phyloP scores from a whole-genome alignment of 2,797 vertebrate genomes.

The Spinibarbus caldwelli region DNA sequence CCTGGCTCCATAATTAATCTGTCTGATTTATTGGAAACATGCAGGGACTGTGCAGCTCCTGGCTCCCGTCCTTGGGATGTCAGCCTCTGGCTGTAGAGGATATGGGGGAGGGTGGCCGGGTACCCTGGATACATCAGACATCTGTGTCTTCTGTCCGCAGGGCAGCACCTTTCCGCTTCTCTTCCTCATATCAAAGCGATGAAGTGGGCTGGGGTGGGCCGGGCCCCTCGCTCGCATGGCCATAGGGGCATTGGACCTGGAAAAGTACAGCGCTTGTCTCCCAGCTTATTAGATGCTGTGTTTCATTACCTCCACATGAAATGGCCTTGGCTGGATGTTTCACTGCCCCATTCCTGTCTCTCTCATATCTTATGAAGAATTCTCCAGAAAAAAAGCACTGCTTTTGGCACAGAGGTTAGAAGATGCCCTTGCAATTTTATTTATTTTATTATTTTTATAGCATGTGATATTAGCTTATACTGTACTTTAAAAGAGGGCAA shows the following conservation, averaged over 20 bases:
- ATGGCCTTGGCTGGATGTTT: slow-evolving; percentile 41
- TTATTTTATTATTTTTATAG: not conserved
- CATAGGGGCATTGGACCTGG: slow-evolving; percentile 45
- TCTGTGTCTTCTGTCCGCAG: slow-evolving; percentile 32
- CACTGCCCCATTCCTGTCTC: slow-evolving; percentile 6
- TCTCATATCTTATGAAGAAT: slow-evolving; percentile 13
- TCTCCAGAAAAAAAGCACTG: slow-evolving; percentile 5
- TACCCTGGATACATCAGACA: slow-evolving; percentile 45
- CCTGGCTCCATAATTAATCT: slow-evolving; percentile 33
- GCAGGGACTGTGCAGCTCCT: slow-evolving; percentile 36
- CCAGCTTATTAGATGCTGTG: slow-evolving; percentile 61
- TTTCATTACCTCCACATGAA: slow-evolving; percentile 65
- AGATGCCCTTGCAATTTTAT: not conserved
- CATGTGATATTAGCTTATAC: not conserved
- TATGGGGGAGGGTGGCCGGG: not conserved
- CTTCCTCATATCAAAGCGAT: slow-evolving; percentile 41
- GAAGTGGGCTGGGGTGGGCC: not conserved
- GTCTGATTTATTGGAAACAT: slow-evolving; percentile 42
- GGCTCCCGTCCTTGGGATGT: slow-evolving; percentile 41
- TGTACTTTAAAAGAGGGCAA: too few relatives aligned
- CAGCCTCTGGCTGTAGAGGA: slow-evolving; percentile 18
- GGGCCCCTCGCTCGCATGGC: not conserved
- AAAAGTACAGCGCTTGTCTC: slow-evolving; percentile 71
- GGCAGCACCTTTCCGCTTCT: slow-evolving; percentile 47
- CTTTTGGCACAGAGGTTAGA: slow-evolving; percentile 10